A percentile compares a stretch with the other conserved stretches of the same genome.
Evolutionary conservation across 2,888 invertebrate genomes (phyloP).

Genomic region (Phalangium opilio): DNA sequence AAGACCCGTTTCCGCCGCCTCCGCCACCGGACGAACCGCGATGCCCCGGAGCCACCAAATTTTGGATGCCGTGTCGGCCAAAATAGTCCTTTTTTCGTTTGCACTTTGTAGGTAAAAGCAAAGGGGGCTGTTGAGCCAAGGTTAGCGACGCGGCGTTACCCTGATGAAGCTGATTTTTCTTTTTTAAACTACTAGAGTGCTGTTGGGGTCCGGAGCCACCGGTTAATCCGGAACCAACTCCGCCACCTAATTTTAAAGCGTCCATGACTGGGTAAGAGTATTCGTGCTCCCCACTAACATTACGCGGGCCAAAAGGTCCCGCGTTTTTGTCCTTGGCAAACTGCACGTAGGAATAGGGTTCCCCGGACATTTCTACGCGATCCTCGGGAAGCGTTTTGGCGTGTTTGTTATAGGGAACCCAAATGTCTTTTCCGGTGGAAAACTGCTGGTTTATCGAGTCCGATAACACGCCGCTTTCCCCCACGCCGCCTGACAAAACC

Average conservation of each 20-base stretch:
- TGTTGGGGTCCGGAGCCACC: conserved; percentile 5
- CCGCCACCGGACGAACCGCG: neutral
- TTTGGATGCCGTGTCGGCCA: neutral
- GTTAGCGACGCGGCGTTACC: conserved; percentile 26
- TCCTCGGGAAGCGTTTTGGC: too few relatives aligned
- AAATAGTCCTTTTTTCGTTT: neutral
- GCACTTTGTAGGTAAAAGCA: conserved; percentile 25
- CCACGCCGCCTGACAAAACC: too few relatives aligned
- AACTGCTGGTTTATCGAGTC: too few relatives aligned
- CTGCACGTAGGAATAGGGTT: conserved; percentile 61
- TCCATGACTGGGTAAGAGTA: conserved; percentile 66
- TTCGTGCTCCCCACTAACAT: conserved; percentile 45
- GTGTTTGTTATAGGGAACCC: conserved; percentile 15
- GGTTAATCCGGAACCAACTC: too few relatives aligned
- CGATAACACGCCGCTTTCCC: too few relatives aligned
- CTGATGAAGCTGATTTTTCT: neutral
- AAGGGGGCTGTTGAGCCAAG: conserved; percentile 33
- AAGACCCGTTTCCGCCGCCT: too few relatives aligned
- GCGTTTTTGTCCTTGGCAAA: conserved; percentile 38
- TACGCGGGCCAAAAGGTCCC: conserved; percentile 28
- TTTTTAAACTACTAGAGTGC: conserved; percentile 8
- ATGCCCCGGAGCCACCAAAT: neutral
- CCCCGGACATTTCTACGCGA: conserved; percentile 7
- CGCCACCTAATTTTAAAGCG: conserved; percentile 20
- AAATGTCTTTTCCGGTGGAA: conserved; percentile 3